A percentile compares a stretch with the other conserved stretches of the same genome.
Evolutionary conservation across 2,113 vertebrate species (phyloP).

Genomic region (Bombycilla garrulus): DNA sequence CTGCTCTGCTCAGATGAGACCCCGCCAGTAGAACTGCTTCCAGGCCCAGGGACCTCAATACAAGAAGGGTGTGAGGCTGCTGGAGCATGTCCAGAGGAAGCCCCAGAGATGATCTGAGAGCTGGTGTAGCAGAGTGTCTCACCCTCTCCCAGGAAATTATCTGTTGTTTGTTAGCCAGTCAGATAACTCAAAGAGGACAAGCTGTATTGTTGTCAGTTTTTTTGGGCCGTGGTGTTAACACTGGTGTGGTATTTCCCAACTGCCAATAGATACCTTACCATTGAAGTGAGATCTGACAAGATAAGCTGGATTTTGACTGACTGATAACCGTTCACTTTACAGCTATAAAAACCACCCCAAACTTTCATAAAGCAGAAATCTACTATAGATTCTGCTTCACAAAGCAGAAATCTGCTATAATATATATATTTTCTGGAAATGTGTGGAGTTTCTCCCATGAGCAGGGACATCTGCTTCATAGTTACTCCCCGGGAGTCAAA

Average conservation of each 20-base stretch:
- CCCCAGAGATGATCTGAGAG: accelerated
- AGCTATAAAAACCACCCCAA: not conserved
- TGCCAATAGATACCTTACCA: not conserved
- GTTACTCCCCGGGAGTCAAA: not conserved
- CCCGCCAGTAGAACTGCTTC: not conserved
- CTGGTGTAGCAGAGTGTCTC: not conserved
- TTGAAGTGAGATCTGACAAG: not conserved
- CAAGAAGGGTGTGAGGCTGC: not conserved
- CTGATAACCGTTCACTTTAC: not conserved
- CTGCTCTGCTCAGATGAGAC: not conserved
- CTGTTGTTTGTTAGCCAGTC: not conserved
- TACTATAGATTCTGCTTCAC: not conserved
- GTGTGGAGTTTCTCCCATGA: not conserved
- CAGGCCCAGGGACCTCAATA: not conserved
- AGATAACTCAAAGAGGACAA: not conserved
- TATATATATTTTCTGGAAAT: not conserved
- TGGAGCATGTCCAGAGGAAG: not conserved
- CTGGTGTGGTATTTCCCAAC: not conserved
- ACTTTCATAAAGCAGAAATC: not conserved
- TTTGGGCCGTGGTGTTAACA: not conserved
- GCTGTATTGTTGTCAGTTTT: not conserved
- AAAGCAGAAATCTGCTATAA: not conserved
- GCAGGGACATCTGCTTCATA: not conserved
- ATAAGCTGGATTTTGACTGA: not conserved
- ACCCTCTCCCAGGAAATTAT: not conserved